A percentile compares a stretch with the other conserved stretches of the same genome.
These are phyloP conservation scores for Poecilia velifera DNA, from an alignment of 2,797 vertebrate species.

Conservation along the genomic window DNA sequence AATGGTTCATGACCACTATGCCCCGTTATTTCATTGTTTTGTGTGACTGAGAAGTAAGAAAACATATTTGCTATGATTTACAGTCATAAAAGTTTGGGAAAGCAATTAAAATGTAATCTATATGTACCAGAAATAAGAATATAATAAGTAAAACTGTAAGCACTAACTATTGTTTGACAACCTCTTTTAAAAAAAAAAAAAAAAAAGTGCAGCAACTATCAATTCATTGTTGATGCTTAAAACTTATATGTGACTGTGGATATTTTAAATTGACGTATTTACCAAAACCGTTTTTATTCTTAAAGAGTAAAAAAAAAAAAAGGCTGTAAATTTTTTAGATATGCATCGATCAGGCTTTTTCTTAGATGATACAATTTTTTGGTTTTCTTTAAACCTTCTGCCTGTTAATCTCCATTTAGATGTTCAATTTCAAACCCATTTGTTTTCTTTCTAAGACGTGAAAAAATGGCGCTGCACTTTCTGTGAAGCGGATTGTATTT, in stretches of 20 bases:
- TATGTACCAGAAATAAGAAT: neutral
- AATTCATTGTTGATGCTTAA: neutral
- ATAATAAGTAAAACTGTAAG: neutral
- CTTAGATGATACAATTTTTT: neutral
- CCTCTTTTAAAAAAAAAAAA: neutral
- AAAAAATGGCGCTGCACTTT: neutral
- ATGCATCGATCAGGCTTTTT: neutral
- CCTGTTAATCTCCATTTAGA: neutral
- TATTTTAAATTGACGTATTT: neutral
- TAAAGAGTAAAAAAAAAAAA: neutral
- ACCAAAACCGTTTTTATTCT: neutral
- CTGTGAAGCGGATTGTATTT: neutral
- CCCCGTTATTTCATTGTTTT: neutral
- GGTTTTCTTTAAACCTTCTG: neutral
- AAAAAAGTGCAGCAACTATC: neutral
- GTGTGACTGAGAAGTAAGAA: neutral
- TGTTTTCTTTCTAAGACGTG: neutral
- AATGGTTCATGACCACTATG: neutral
- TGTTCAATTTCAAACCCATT: neutral
- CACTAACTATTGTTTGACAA: neutral
- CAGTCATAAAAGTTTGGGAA: neutral
- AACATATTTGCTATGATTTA: neutral
- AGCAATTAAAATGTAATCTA: neutral
- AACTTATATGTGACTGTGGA: neutral
- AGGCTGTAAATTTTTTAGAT: neutral